Conservation (phyloP, 2,113 vertebrate species). For the Helogale parvula region DNA sequence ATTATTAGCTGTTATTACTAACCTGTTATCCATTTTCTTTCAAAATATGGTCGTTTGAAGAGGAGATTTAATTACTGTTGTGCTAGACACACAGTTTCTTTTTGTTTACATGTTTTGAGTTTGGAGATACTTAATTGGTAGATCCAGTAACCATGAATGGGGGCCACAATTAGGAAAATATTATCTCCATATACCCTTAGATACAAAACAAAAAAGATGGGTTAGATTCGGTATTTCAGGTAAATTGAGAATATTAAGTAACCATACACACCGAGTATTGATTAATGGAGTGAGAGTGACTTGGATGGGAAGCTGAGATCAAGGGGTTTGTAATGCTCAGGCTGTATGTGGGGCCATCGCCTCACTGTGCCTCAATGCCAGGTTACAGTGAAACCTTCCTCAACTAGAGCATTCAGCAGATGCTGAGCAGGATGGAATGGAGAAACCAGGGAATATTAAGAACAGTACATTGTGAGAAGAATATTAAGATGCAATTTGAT, state of each 20-base stretch:
- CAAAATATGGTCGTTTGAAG: background rate
- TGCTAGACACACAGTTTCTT: background rate
- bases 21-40: background rate
- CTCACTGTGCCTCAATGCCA: background rate
- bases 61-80: background rate
- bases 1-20: background rate
- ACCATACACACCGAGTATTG: background rate
- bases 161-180: background rate
- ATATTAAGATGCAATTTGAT: background rate
- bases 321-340: background rate
- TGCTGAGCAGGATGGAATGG: background rate
- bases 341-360: background rate
- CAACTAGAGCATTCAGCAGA: background rate
- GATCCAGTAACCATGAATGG: background rate
- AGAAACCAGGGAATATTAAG: background rate
- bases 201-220: background rate
- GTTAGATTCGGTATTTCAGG: background rate
- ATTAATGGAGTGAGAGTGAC: background rate
- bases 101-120: background rate
- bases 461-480: background rate
- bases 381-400: background rate
- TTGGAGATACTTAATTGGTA: background rate
- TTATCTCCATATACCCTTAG: background rate
- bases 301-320: background rate
- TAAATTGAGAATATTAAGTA: constrained; percentile 18